Conservation (phyloP, 2,888 invertebrate species). For the Leptodirus hochenwartii region DNA sequence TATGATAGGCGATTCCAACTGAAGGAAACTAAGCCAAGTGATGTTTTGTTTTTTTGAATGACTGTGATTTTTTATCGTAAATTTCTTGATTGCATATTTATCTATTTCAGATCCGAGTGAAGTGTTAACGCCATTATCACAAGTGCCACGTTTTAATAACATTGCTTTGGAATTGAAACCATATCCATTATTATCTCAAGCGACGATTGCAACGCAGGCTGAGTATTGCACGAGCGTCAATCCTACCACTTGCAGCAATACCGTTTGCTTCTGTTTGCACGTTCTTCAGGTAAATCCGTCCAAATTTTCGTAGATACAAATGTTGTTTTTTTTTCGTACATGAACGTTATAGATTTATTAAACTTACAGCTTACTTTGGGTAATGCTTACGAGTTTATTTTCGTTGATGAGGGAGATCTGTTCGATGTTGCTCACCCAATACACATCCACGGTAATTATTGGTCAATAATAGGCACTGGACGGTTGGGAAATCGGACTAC, state of each 20-base stretch:
- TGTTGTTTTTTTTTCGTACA: neutral
- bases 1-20: too few species aligned
- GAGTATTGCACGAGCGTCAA: neutral
- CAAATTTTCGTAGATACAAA: neutral
- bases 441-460: constrained; percentile 7
- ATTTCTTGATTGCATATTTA: too few species aligned
- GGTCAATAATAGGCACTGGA: constrained; percentile 2
- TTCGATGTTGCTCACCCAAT: constrained; percentile 6
- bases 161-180: too few species aligned
- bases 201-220: too few species aligned
- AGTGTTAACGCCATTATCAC: too few species aligned
- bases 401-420: constrained; percentile 5
- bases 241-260: constrained; percentile 1
- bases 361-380: neutral
- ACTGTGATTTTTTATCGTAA: too few species aligned
- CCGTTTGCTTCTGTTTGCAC: constrained; percentile 5
- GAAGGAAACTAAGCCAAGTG: too few species aligned
- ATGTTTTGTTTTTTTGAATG: too few species aligned
- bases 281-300: constrained; percentile 2
- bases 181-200: too few species aligned
- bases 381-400: constrained; percentile 4
- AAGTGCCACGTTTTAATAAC: too few species aligned
- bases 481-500: neutral
- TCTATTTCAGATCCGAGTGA: too few species aligned
- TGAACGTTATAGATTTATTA: neutral